Evolutionary conservation across 2,888 invertebrate species (phyloP).

Genomic region (Lasioglossum villosulum): DNA sequence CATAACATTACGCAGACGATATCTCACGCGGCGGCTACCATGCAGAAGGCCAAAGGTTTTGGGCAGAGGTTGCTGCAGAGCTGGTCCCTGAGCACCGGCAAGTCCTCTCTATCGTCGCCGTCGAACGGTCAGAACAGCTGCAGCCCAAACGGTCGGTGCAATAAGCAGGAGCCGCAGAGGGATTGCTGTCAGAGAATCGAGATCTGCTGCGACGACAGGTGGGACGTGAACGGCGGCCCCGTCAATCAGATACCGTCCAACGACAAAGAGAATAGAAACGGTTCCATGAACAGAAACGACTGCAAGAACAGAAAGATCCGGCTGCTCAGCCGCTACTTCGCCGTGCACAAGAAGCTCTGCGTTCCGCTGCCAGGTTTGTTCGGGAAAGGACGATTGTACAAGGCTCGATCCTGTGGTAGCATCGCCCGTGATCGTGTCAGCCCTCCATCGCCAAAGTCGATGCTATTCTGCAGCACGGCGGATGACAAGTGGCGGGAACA

Average conservation of each 20-base stretch:
- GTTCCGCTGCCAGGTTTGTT: conserved; percentile 87
- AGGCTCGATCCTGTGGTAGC: conserved; percentile 88
- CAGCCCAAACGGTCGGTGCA: conserved; percentile 54
- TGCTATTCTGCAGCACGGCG: conserved; percentile 76
- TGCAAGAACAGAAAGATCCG: conserved; percentile 85
- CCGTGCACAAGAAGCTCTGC: conserved; percentile 88
- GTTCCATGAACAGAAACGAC: conserved; percentile 77
- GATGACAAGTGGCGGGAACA: conserved; percentile 84
- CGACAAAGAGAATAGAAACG: conserved; percentile 77
- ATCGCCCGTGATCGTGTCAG: conserved; percentile 86
- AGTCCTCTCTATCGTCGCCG: conserved; percentile 57
- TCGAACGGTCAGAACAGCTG: conserved; percentile 54
- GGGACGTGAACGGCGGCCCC: conserved; percentile 69
- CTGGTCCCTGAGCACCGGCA: conserved; percentile 77
- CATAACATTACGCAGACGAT: conserved; percentile 50
- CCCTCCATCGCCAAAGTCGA: conserved; percentile 81
- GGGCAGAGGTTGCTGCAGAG: conserved; percentile 86
- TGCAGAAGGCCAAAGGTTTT: conserved; percentile 85
- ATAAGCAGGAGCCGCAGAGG: conserved; percentile 56
- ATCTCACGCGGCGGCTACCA: conserved; percentile 73
- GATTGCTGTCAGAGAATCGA: conserved; percentile 59
- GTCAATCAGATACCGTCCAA: conserved; percentile 69
- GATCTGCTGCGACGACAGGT: conserved; percentile 43
- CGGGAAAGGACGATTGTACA: conserved; percentile 86
- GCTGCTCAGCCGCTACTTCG: conserved; percentile 89